These are phyloP conservation scores for Lochmaea crataegi DNA, from an alignment of 2,888 invertebrate species.

Conservation along the genomic window DNA sequence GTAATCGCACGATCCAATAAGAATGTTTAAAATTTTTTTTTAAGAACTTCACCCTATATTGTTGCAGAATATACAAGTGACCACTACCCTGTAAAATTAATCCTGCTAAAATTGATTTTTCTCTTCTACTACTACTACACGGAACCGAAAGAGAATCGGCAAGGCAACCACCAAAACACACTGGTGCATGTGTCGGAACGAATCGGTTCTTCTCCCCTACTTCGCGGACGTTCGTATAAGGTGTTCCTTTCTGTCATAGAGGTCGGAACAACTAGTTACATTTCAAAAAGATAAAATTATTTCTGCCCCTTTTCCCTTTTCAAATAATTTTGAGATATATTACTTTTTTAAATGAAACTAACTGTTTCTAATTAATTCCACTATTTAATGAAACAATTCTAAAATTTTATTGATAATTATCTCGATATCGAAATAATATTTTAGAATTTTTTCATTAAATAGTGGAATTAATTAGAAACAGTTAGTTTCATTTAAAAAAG, in stretches of 20 bases:
- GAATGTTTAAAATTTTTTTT: too few species aligned
- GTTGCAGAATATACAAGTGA: not conserved
- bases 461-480: too few species aligned
- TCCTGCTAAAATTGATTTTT: conserved; percentile 39
- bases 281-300: not conserved
- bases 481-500: too few species aligned
- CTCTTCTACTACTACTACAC: conserved; percentile 25
- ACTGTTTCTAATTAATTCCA: too few species aligned
- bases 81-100: conserved; percentile 24
- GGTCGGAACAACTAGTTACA: not conserved
- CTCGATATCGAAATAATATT: too few species aligned
- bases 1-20: too few species aligned
- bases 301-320: not conserved
- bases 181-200: conserved; percentile 11
- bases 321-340: too few species aligned
- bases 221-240: conserved; percentile 33
- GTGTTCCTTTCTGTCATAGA: not conserved
- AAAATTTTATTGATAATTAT: too few species aligned
- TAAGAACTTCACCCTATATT: too few species aligned
- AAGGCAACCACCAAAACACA: conserved; percentile 39
- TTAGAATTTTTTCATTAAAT: too few species aligned
- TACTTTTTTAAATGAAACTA: too few species aligned
- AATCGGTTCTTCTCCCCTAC: conserved; percentile 32
- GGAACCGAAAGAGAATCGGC: conserved; percentile 19
- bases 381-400: too few species aligned